phyloP scores from a whole-genome alignment of 2,797 vertebrate genomes.

The Fratercula arctica region DNA sequence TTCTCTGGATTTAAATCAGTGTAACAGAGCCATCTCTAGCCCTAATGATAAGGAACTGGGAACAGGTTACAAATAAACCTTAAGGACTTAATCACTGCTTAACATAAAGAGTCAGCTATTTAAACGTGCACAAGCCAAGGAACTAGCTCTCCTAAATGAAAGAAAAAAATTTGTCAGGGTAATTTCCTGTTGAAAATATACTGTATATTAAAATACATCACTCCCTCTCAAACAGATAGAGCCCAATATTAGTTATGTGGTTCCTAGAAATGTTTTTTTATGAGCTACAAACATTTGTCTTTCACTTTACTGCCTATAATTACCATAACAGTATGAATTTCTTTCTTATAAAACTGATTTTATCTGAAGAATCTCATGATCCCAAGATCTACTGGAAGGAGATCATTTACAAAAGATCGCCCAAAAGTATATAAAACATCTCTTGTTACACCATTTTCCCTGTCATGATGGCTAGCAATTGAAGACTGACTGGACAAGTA shows the following conservation, averaged over 20 bases:
- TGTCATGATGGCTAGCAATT: background rate
- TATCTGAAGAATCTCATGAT: background rate
- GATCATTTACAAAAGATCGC: background rate
- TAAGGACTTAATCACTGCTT: background rate
- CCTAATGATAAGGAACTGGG: background rate
- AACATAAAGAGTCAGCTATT: background rate
- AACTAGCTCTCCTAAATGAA: background rate
- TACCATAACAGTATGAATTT: background rate
- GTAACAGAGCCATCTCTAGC: background rate
- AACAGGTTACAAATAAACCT: background rate
- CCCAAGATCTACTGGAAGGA: background rate
- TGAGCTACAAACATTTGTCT: background rate
- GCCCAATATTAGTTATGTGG: background rate
- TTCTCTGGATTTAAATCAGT: background rate
- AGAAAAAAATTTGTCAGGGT: background rate
- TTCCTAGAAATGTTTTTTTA: background rate
- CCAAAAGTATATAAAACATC: background rate
- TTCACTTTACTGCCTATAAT: background rate
- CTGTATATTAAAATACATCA: background rate
- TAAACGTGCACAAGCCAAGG: background rate
- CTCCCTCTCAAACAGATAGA: background rate
- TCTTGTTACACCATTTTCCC: background rate
- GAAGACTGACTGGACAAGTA: background rate
- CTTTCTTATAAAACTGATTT: background rate
- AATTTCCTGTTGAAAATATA: background rate